Conservation (phyloP, 2,888 invertebrate genomes). For the Eristalis arbustorum region DNA sequence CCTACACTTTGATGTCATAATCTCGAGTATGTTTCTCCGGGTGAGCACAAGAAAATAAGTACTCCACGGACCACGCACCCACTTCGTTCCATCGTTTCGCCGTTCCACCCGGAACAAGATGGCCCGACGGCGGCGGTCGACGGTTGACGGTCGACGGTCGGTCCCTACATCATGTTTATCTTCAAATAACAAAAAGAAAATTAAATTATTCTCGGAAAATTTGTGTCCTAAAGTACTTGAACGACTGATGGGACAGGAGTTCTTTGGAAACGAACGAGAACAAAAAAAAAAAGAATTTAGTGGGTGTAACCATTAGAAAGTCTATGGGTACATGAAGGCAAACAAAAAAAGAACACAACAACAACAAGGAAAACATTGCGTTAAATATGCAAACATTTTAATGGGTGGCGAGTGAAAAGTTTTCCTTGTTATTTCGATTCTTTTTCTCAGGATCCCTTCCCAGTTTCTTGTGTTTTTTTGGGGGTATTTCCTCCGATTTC, state of each 20-base stretch:
- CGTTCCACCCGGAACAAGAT: too few relatives aligned
- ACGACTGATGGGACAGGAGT: slow-evolving; percentile 46
- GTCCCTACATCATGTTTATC: slow-evolving; percentile 44
- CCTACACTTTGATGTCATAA: slow-evolving; percentile 44
- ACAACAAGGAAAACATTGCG: slow-evolving; percentile 41
- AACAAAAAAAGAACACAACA: slow-evolving; percentile 16
- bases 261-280: background rate
- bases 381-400: slow-evolving; percentile 62
- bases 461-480: background rate
- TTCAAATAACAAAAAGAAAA: slow-evolving; percentile 55
- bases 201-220: slow-evolving; percentile 51
- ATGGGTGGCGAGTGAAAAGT: slow-evolving; percentile 66
- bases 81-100: too few relatives aligned
- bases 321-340: background rate
- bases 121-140: background rate
- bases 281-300: slow-evolving; percentile 12
- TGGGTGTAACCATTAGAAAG: slow-evolving; percentile 6
- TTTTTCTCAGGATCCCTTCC: slow-evolving; percentile 19
- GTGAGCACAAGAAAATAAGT: slow-evolving; percentile 17
- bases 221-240: slow-evolving; percentile 51
- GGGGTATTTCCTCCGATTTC: slow-evolving; percentile 12
- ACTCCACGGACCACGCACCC: background rate
- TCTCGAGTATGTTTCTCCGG: slow-evolving; percentile 26
- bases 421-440: slow-evolving; percentile 59
- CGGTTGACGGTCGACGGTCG: background rate